A percentile compares a stretch with the other conserved stretches of the same genome.
These are phyloP conservation scores for Silurus glanis DNA, from an alignment of 2,113 vertebrate genomes.

Conservation along the genomic window DNA sequence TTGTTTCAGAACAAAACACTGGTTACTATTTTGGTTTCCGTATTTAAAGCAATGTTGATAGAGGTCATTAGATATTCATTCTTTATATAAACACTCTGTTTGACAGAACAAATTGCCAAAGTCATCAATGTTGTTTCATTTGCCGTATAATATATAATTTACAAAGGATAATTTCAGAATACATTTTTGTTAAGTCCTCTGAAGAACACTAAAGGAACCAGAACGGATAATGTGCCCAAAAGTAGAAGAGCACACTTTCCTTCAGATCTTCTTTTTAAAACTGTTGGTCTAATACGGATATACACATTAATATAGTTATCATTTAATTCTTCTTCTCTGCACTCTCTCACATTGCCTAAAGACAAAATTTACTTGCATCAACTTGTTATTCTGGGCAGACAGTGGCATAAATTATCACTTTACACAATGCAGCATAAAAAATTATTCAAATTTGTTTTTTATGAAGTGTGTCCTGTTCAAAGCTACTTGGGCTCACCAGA, in stretches of 20 bases:
- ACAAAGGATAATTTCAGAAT: background rate
- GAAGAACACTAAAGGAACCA: background rate
- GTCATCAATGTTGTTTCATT: background rate
- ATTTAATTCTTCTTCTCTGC: background rate
- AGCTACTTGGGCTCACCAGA: constrained; percentile 34
- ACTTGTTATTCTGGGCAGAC: background rate
- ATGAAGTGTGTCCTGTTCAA: background rate
- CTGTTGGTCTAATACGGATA: background rate
- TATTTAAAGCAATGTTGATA: constrained; percentile 14
- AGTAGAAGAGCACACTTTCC: background rate
- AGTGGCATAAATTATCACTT: background rate
- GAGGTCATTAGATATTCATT: background rate
- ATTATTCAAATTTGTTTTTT: constrained; percentile 13
- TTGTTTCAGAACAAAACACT: constrained; percentile 27
- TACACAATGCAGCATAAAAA: background rate
- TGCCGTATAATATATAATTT: background rate
- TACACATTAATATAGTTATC: background rate
- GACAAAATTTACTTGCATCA: background rate
- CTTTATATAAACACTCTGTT: background rate
- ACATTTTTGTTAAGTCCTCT: background rate
- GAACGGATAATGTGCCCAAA: background rate
- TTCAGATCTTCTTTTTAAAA: background rate
- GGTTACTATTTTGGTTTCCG: constrained; percentile 37
- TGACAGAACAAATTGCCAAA: background rate
- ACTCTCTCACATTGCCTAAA: background rate